A percentile compares a stretch with the other conserved stretches of the same genome.
These are phyloP conservation scores for Gavialis gangeticus DNA, from an alignment of 2,113 vertebrate species.

Conservation along the genomic window DNA sequence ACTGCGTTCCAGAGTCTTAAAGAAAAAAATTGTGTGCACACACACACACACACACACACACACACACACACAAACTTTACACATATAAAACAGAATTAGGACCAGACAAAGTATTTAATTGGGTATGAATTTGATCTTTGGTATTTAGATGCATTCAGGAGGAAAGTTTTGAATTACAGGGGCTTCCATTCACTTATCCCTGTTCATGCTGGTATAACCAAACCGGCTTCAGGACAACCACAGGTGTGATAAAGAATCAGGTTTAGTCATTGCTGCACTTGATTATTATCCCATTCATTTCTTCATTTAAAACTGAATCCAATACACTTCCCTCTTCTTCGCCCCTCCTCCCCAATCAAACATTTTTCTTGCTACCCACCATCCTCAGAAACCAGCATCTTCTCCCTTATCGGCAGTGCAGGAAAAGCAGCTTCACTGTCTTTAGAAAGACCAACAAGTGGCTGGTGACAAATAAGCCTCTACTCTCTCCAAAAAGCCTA, in stretches of 20 bases:
- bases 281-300: not conserved
- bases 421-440: not conserved
- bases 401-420: not conserved
- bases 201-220: not conserved
- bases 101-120: not conserved
- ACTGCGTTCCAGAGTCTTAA: not conserved
- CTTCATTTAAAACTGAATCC: not conserved
- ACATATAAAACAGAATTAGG: too few relatives aligned
- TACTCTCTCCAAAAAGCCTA: not conserved
- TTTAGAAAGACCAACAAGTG: not conserved
- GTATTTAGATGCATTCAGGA: not conserved
- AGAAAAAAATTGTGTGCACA: not conserved
- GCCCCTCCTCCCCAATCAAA: not conserved
- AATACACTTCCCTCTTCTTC: not conserved
- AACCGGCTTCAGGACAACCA: not conserved
- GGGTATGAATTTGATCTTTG: not conserved
- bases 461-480: not conserved
- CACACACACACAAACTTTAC: too few relatives aligned
- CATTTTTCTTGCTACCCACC: not conserved
- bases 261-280: not conserved
- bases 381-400: not conserved
- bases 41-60: too few relatives aligned
- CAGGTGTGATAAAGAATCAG: not conserved
- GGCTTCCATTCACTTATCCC: not conserved
- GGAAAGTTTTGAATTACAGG: not conserved